Percentiles rank a stretch among this genome's conserved stretches.
Evolutionary conservation across 2,113 vertebrate genomes (phyloP).

Genomic region (Rhinopomastus cyanomelas): DNA sequence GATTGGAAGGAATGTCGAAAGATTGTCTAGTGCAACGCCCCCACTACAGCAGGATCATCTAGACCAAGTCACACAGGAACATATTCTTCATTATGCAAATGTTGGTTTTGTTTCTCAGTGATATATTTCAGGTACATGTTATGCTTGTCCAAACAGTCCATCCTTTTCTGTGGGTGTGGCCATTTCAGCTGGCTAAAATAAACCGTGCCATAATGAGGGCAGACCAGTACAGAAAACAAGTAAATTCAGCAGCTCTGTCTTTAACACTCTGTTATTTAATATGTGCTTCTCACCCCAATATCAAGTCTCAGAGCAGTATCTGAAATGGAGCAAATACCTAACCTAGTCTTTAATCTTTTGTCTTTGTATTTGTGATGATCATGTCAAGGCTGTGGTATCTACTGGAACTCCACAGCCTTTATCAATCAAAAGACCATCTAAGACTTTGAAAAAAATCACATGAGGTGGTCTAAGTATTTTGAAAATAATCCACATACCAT

Average conservation of each 20-base stretch:
- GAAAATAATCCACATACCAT: neutral
- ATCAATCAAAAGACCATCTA: neutral
- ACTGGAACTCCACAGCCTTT: neutral
- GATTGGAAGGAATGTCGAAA: no score
- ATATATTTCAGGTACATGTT: neutral
- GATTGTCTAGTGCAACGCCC: no score
- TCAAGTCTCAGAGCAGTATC: accelerated
- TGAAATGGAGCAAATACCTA: neutral
- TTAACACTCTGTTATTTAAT: neutral
- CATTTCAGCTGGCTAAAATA: neutral
- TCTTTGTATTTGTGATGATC: neutral
- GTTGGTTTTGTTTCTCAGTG: neutral
- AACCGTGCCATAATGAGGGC: neutral
- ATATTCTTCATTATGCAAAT: neutral
- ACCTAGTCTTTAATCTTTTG: neutral
- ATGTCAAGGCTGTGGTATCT: neutral
- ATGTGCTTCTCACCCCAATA: neutral
- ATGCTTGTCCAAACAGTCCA: neutral
- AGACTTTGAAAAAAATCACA: neutral
- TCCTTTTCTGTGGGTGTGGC: neutral
- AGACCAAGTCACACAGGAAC: no score
- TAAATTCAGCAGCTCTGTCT: neutral
- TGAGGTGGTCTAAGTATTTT: neutral
- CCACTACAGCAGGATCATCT: no score
- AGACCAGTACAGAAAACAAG: neutral